Evolutionary conservation across 2,888 invertebrate species (phyloP), one percentile per base, ranked within the genome.

Genomic region (Ethmia dodecea): DNA sequence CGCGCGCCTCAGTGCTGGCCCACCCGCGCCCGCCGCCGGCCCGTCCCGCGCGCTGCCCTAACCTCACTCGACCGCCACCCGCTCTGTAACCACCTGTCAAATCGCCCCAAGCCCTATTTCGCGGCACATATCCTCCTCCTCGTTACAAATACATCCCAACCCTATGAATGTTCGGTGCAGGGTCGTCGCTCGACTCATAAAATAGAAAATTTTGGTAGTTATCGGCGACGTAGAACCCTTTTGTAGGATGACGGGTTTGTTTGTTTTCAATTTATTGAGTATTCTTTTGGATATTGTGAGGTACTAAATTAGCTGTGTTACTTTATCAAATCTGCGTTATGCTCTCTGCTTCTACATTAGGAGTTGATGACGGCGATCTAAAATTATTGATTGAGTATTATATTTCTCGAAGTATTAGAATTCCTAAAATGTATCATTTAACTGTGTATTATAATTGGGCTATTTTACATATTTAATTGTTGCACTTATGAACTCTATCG

Each of bases 21-120:
- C 76, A 70, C 81, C 76, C 79, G 79, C 80, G 74, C 78, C 79
- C 79, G 76, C 79, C 70, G 76, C 75, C 80, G 72, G 77, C 73
- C 68, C 73, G 73, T 73, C 77, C 73, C 69, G 74, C 8, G 26
- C 26, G 71, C 73, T 62, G 54, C 60, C 66, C 69, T 77, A 78
- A 80, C 77, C 76, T 77, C 72, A 73, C 24, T 11, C 35, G 16
- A 26, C 11, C 29, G 15, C 15, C 25, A 16, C 8, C 35, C 14
- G 10, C 15, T 11, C 25, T 28, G 32, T 32, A 35, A 38, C 38
- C 35, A 40, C 36, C 40, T 40, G 40, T 35, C 36, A 40, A 40
- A 40, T 36, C 36, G 29, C 33, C 22, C 31, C 12, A 22, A n/a
- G n/a, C n/a, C 22, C 22, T n/a, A 3, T n/a, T n/a, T 22, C 22